These are phyloP conservation scores for Napeogenes sylphis DNA, from an alignment of 2,888 invertebrate genomes.

Conservation along the genomic window DNA sequence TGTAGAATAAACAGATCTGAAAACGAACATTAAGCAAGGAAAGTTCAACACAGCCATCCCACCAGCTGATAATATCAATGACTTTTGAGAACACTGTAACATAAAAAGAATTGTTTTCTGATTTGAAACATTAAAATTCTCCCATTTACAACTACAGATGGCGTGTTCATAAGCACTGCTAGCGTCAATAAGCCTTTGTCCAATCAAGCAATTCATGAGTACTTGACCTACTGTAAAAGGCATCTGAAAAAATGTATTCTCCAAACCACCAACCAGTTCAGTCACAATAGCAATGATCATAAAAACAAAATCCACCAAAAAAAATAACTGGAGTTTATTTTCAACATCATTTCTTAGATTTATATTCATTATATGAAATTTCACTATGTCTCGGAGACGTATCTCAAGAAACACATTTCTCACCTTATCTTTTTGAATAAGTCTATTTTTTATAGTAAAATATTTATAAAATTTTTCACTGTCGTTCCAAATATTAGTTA, in stretches of 20 bases:
- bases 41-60: conserved; percentile 45
- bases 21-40: conserved; percentile 44
- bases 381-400: conserved; percentile 37
- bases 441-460: not conserved
- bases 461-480: conserved; percentile 38
- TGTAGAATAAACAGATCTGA: conserved; percentile 48
- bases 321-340: conserved; percentile 38
- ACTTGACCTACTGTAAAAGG: conserved; percentile 45
- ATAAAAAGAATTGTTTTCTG: conserved; percentile 36
- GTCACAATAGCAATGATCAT: conserved; percentile 43
- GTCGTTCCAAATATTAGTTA: conserved; percentile 42
- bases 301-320: conserved; percentile 42
- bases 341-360: conserved; percentile 37
- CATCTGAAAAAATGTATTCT: conserved; percentile 46
- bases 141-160: conserved; percentile 42
- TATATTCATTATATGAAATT: conserved; percentile 39
- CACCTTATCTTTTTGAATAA: not conserved
- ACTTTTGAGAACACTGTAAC: conserved; percentile 48
- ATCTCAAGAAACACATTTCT: conserved; percentile 33
- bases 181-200: conserved; percentile 50
- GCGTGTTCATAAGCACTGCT: conserved; percentile 44
- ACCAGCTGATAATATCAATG: conserved; percentile 48
- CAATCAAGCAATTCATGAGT: conserved; percentile 48
- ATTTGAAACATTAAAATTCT: conserved; percentile 19
- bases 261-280: conserved; percentile 47